Evolutionary conservation across 2,888 invertebrate species (phyloP).

Genomic region (Hypselothyrea guttata): DNA sequence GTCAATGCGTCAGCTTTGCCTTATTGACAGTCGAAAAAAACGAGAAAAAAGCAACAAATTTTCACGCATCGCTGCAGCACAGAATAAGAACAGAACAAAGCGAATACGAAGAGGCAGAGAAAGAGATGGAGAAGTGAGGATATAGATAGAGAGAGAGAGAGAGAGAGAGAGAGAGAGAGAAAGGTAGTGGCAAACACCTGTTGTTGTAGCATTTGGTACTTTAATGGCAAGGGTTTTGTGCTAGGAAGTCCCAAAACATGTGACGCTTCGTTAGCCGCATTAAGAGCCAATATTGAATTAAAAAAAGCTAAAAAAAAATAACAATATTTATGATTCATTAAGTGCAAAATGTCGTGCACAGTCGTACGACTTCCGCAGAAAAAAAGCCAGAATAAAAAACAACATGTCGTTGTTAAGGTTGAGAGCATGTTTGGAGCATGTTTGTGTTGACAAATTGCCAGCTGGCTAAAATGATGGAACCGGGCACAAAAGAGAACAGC

Average conservation of each 20-base stretch:
- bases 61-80: conserved; percentile 52
- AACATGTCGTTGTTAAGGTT: too few species aligned
- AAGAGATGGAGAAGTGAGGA: background rate
- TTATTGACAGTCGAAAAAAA: conserved; percentile 25
- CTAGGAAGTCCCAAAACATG: conserved; percentile 16
- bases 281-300: conserved; percentile 58
- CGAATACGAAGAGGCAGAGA: too few species aligned
- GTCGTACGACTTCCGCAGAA: conserved; percentile 61
- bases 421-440: conserved; percentile 33
- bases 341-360: conserved; percentile 60
- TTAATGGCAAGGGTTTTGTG: background rate
- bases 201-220: conserved; percentile 34
- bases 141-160: background rate
- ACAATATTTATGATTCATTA: conserved; percentile 62
- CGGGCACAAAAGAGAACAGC: background rate
- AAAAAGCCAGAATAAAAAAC: too few species aligned
- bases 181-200: conserved; percentile 55
- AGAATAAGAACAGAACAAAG: conserved; percentile 21
- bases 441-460: conserved; percentile 64
- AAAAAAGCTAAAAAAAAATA: conserved; percentile 1
- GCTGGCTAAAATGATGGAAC: conserved; percentile 36
- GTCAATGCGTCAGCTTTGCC: conserved; percentile 40
- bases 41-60: conserved; percentile 27
- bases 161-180: background rate
- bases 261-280: conserved; percentile 58